Base-by-base conservation (phyloP, 1,140 invertebrate species). In the Tetragnatha versicolor region DNA sequence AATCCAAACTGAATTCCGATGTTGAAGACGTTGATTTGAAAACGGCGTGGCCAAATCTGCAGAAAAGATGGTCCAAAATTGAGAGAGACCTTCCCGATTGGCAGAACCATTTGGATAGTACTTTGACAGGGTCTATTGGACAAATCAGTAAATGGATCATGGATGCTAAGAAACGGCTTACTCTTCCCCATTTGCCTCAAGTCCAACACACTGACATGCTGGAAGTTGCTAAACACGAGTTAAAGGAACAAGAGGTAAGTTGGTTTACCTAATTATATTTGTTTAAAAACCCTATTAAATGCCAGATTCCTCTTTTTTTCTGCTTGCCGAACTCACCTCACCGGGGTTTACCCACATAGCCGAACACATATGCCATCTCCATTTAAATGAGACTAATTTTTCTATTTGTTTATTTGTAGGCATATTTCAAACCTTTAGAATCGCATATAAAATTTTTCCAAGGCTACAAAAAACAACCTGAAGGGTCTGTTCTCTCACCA, bases 141-240 rank as follows among this genome's bases (percentile, higher is more conserved):
- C 88, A 91, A 73, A 89, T 96, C 12, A 95, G 93, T n/a, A 92
- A 93, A 84, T 97, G 96, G 94, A 85, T 98, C 12, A 91, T 92
- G 58, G 90, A 90, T 81, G 95, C 94, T 5, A 95, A 98, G 85
- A 91, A 91, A 82, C 85, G 97, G 49, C 86, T 97, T 25, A 89
- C 90, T 81, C 88, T 87, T 7, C 92, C 93, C 81, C 91, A 93
- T 81, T 92, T 95, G 83, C 93, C 94, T 6, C 88, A 90, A 12
- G 49, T 33, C 3, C 72, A 73, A 42, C 89, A 88, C 31, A 91
- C 94, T 89, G 93, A 82, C 25, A 69, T 76, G 39, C 35, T 70
- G 22, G 22, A 37, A 3, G 29, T 55, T 25, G 49, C 79, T 53
- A n/a, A 61, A 22, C 42, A 20, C 12, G 31, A 35, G 33, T 31